Evolutionary conservation across 2,888 invertebrate species (phyloP).

Genomic region (Augochlorella aurata): DNA sequence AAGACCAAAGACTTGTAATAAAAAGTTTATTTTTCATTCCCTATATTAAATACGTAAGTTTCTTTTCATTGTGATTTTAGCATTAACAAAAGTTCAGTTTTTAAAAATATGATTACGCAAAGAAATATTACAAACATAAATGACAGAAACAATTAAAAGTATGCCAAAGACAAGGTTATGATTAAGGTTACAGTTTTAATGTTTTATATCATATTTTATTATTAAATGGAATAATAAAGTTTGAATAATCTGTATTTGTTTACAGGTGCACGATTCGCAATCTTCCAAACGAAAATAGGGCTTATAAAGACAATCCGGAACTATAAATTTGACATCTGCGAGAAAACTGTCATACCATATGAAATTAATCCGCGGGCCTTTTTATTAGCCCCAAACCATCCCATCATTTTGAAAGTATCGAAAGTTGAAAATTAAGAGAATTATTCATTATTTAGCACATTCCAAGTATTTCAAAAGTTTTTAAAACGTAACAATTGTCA

Average conservation of each 20-base stretch:
- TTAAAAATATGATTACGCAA: too few species aligned
- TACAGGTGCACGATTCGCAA: conserved; percentile 72
- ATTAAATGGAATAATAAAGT: background rate
- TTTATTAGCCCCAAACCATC: conserved; percentile 70
- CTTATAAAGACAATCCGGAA: conserved; percentile 76
- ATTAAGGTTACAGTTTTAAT: background rate
- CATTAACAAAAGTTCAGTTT: too few species aligned
- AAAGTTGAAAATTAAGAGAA: conserved; percentile 43
- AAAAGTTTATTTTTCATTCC: too few species aligned
- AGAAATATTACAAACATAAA: too few species aligned
- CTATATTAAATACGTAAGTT: too few species aligned
- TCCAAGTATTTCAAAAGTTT: too few species aligned
- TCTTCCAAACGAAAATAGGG: conserved; percentile 78
- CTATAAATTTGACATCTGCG: conserved; percentile 76
- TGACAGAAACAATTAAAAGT: too few species aligned
- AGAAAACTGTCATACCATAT: conserved; percentile 72
- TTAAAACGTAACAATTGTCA: background rate
- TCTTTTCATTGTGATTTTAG: too few species aligned
- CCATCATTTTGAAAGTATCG: conserved; percentile 73
- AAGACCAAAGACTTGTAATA: too few species aligned
- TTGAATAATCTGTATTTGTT: background rate
- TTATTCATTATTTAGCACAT: background rate
- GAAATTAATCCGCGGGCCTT: conserved; percentile 64
- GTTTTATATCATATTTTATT: background rate
- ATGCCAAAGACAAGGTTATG: too few species aligned